Evolutionary conservation across 2,113 vertebrate species (phyloP), one percentile per base, ranked within the genome.

Genomic region (Saguinus imperator): DNA sequence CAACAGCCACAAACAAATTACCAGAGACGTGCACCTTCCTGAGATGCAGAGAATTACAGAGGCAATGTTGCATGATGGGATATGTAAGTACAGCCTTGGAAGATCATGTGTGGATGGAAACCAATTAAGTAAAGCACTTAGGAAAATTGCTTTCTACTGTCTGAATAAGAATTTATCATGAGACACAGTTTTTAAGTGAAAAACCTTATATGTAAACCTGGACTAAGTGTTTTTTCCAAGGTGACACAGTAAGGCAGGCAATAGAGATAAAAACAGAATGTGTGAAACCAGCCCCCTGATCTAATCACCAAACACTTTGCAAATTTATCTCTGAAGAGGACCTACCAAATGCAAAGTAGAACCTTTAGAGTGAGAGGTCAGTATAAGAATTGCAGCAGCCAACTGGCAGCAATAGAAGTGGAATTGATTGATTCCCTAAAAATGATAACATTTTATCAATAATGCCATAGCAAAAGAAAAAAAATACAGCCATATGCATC

Each of bases 101-200:
- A 87, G 86, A 87, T 66, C 94, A 79, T 55, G 57, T 96, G 93
- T 94, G 68, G 93, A 95, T 94, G 73, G 72, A 98, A 97, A 94
- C 57, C 76, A 97, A 97, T 97, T 97, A 96, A 95, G 87, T 76
- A 75, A 94, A 97, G 92, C 93, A 97, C 93, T 98, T 95, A 96
- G 83, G 91, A 95, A 97, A 97, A 98, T 94, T 96, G 77, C 80
- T 95, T 97, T 97, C 87, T 91, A 86, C 94, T 96, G 80, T 94
- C 95, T 96, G 57, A 83, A 95, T 94, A 95, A 94, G 81, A 92
- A 94, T 96, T 97, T 95, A 96, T 98, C 93, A 96, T n/a, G 80
- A 97, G 84, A 73, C 73, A 89, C 73, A n/a, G 35, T 94, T 96
- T 97, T 95, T 85, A 98, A 96, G 76, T 79, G 68, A 94, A 98